Conservation (phyloP, 2,113 vertebrate species). For the Gila orcuttii region DNA sequence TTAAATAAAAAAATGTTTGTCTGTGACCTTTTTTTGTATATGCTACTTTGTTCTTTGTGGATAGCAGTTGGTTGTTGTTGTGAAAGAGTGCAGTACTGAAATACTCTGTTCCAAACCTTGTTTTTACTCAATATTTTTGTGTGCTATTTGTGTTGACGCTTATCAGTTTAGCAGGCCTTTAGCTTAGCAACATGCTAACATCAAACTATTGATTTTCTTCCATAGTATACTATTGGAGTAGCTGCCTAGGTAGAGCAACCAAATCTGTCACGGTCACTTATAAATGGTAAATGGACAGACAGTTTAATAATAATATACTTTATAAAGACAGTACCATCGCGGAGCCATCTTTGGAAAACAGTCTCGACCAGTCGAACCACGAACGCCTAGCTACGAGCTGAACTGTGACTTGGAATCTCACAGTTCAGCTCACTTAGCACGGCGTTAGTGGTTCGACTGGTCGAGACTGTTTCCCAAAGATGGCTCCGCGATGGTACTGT, state of each 20-base stretch:
- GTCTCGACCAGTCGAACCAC: too few species aligned
- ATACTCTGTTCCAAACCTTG: background rate
- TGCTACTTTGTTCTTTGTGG: background rate
- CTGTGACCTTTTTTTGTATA: background rate
- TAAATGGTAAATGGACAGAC: too few species aligned
- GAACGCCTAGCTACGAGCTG: too few species aligned
- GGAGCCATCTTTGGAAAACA: too few species aligned
- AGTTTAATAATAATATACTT: too few species aligned
- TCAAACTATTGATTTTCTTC: background rate
- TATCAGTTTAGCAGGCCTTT: background rate
- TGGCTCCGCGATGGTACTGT: too few species aligned
- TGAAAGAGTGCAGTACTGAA: background rate
- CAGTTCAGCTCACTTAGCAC: too few species aligned
- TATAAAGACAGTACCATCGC: too few species aligned
- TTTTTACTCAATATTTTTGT: background rate
- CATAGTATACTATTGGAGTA: background rate
- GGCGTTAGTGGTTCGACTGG: too few species aligned
- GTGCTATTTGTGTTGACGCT: background rate
- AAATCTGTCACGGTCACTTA: background rate
- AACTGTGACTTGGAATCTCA: too few species aligned
- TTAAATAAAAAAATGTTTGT: background rate
- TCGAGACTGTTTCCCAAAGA: too few species aligned
- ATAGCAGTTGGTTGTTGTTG: background rate
- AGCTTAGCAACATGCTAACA: background rate
- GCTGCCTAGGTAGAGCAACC: background rate